A percentile compares a stretch with the other conserved stretches of the same genome.
Conservation (phyloP, 2,113 vertebrate species). For the Channa argus region DNA sequence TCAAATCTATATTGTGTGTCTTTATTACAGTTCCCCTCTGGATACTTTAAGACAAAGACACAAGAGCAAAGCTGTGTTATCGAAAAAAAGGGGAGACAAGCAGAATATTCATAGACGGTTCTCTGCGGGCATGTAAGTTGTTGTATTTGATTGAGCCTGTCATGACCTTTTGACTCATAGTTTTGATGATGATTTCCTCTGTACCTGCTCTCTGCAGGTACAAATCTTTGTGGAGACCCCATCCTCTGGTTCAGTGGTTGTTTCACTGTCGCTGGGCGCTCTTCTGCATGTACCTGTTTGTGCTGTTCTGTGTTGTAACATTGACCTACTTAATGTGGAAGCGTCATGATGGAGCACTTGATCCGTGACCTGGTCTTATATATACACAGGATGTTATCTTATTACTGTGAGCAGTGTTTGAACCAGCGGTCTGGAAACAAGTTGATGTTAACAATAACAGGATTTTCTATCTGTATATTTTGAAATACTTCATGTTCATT, state of each 20-base stretch:
- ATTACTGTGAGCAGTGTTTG: not conserved
- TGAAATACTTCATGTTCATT: too few relatives aligned
- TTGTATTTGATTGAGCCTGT: not conserved
- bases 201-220: conserved; percentile 67
- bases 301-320: conserved; percentile 75
- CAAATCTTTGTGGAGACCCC: conserved; percentile 44
- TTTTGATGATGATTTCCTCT: too few relatives aligned
- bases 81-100: conserved; percentile 48
- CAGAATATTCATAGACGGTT: conserved; percentile 29
- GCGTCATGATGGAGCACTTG: conserved; percentile 23
- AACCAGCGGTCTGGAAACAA: not conserved
- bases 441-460: not conserved
- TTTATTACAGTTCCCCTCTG: conserved; percentile 43
- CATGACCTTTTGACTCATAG: too few relatives aligned
- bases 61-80: conserved; percentile 48
- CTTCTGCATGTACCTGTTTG: conserved; percentile 76
- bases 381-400: not conserved
- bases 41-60: conserved; percentile 57
- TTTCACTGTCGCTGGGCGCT: conserved; percentile 75
- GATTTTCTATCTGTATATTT: not conserved
- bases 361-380: not conserved
- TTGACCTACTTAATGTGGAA: conserved; percentile 69
- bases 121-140: conserved; percentile 53
- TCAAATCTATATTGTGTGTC: not conserved
- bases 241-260: conserved; percentile 72